Evolutionary conservation across 2,113 vertebrate species (phyloP).

Genomic region (Verasper variegatus): DNA sequence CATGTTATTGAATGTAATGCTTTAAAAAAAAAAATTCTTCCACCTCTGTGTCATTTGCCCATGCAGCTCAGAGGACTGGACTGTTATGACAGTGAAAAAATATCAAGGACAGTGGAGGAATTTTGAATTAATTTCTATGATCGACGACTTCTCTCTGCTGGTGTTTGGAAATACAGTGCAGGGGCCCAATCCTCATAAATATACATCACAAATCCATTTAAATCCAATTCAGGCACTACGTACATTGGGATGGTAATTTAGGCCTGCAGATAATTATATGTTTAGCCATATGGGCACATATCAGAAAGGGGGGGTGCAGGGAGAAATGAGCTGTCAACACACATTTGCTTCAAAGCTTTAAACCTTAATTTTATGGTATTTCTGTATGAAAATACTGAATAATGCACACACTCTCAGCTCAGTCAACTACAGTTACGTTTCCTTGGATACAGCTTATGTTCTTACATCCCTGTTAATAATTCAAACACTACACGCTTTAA

Average conservation of each 20-base stretch:
- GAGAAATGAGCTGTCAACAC: conserved; percentile 37
- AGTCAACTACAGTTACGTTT: not conserved
- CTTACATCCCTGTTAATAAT: not conserved
- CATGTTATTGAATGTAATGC: conserved; percentile 6
- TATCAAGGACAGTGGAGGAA: conserved; percentile 22
- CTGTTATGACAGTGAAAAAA: conserved; percentile 22
- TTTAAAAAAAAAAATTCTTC: not conserved
- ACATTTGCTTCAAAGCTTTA: conserved; percentile 25
- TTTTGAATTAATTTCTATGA: conserved; percentile 31
- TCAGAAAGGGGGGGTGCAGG: not conserved
- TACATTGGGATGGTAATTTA: conserved; percentile 38
- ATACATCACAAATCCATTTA: conserved; percentile 33
- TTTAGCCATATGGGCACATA: conserved; percentile 36
- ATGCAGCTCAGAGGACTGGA: conserved; percentile 22
- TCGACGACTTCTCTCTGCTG: conserved; percentile 13
- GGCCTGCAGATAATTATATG: conserved; percentile 43
- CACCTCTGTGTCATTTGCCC: conserved; percentile 10
- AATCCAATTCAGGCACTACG: conserved; percentile 27
- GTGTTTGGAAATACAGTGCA: conserved; percentile 30
- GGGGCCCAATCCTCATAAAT: conserved; percentile 38
- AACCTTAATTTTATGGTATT: conserved; percentile 16
- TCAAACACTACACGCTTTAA: not conserved
- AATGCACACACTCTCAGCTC: not conserved
- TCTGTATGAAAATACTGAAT: conserved; percentile 36
- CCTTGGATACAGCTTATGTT: not conserved